Evolutionary conservation across 1,140 invertebrate genomes (phyloP), one percentile per base, ranked within the genome.

Genomic region (Bombus soroeensis): DNA sequence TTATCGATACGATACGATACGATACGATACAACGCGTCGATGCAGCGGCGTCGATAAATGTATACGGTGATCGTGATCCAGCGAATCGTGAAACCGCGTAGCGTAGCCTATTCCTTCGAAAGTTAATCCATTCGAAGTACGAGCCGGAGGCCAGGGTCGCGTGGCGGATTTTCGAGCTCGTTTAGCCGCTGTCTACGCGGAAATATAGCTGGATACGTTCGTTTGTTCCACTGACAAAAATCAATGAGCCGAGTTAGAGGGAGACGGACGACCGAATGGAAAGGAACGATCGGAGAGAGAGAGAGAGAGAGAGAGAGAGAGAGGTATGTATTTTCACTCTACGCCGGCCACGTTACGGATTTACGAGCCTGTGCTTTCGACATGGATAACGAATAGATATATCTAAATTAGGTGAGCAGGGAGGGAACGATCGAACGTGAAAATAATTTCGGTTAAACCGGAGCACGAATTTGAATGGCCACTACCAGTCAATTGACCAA

Each of bases 351-450:
- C 43, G 43, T 77, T 74, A 70, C 34, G 34, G 18, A 83, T 83
- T 83, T 83, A 83, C 82, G 74, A 83, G 22, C 64, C 32, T 32
- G 74, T 83, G 82, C 64, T 83, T 70, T 83, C 81, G 81, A 83
- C 81, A 41, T 43, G 81, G 73, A 64, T 83, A 83, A 83, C 68
- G 81, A 83, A 83, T 83, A 83, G 81, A 83, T 83, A 83, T 77
- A 43, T 70, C 62, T 18, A 77, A 83, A 83, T 83, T 83, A 83
- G 81, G 72, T 10, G 43, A 15, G 3, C 47, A 32, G 81, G 9
- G n/a, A 3, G n/a, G 15, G 32, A 15, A 34, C 13, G 39, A 2
- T 32, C 9, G 28, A 15, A 62, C 71, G 72, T 25, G 82, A 76
- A 78, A 83, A 83, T 78, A 78, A 77, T 83, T 78, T n/a, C 59